Evolutionary conservation across 2,888 invertebrate genomes (phyloP), one percentile per base, ranked within the genome.

Genomic region (Thymelicus sylvestris): DNA sequence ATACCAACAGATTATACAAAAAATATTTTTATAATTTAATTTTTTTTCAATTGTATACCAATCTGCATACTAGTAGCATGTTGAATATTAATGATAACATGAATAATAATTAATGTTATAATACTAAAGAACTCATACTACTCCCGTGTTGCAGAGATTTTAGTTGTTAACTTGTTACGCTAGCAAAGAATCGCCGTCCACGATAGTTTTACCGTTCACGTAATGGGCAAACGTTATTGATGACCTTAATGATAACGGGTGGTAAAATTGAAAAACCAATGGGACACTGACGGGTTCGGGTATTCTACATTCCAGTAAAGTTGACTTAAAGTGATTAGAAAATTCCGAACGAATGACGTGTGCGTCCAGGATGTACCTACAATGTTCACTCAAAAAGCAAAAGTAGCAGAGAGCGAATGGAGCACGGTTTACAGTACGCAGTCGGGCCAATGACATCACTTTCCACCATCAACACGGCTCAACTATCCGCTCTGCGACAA

Each of bases 361-460:
- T 81, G 72, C 75, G 76, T 85, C 85, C 82, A 87, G 89, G 90
- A 90, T 88, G 88, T 86, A 83, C 71, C 67, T 64, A 73, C 82
- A 85, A 85, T 86, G 89, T 89, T 87, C 88, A 83, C 83, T 88
- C 86, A 83, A 89, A 90, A 91, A 90, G 88, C 91, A 90, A 91
- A 90, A 90, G 90, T 89, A 86, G 86, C 88, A 85, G 86, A 87
- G 87, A 85, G 83, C 86, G 85, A 86, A 85, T 83, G 82, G 82
- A 85, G 82, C 86, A 70, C 71, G 76, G 88, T 85, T 86, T 86
- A 81, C 84, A 82, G 82, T 84, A 81, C 86, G 83, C 81, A 81
- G 83, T 80, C 86, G 85, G 90, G 90, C 89, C 91, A 90, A 90
- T 90, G 91, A 91, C 91, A 88, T 86, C 84, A 85, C 83, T 81